Evolutionary conservation across 2,888 invertebrate species (phyloP), one percentile per base, ranked within the genome.

Genomic region (Drosophila maculinotata): DNA sequence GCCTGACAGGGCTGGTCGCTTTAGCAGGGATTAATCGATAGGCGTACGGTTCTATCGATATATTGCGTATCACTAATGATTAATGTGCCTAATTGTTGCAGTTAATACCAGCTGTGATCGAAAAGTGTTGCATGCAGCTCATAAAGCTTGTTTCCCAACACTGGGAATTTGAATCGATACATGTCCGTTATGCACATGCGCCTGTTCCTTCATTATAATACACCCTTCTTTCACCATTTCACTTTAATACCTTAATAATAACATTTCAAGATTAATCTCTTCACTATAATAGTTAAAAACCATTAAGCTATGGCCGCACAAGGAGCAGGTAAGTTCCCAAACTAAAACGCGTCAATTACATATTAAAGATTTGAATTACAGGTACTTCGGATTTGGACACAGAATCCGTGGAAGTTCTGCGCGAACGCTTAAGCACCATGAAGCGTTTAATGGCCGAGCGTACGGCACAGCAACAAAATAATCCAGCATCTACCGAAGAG

Each of bases 321-420:
- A 59, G 35, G 52, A 38, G 47, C 52, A 35, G 75, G 72, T 73
- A 30, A 44, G 36, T 3, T 7, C 1, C 1, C 6, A 10, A 28
- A 20, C 2, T 6, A 6, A 25, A 28, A 25, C 9, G 17, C 9
- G 9, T 31, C 9, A 17, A 5, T 5, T 10, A 6, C 4, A 36
- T 8, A 35, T 6, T 30, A n/a, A 33, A 25, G 1, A 23, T 23
- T 15, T 6, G 3, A 0, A 1, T 47, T 42, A 8, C 8, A 91
- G 91, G 90, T 36, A 89, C 91, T 44, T 78, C 91, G 17, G 92
- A 92, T 58, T 69, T 91, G 52, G 90, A 91, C 68, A 87, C 93
- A 33, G 96, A 96, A 89, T 95, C 96, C 0, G 96, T 97, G 49
- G 97, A 97, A 88, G 96, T 96, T 81, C 91, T 97, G 36, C 94